Base-by-base conservation (phyloP, 92 coral and sea anemone genomes). In the Hydrozoanthus gracilis region DNA sequence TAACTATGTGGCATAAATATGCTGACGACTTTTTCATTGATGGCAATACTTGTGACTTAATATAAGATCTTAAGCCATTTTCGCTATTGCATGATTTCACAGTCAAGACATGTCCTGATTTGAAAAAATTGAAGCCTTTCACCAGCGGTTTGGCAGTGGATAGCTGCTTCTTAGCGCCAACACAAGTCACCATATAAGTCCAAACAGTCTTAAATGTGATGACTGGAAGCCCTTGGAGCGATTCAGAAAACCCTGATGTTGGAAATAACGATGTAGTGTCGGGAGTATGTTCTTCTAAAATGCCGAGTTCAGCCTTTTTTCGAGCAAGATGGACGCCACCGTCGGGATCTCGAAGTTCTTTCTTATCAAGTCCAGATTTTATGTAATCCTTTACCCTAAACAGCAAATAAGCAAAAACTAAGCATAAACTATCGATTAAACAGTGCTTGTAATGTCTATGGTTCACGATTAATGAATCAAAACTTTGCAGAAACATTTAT, bases 21-120 rank as follows among this genome's bases (percentile, higher is more conserved):
- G 78, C 87, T 13, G 87, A 65, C 56, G 68, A 65, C 82, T 88
- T 88, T 56, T 88, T 88, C 91, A 83, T 88, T 13, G 91, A 88
- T 51, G 91, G 88, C 64, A 88, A 72, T 73, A 88, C 91, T 82
- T 88, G 88, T 14, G 71, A 17, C 88, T 88, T 88, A 46, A 88
- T 82, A 18, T 71, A 51, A 35, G 76, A 65, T 51, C 71, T 86
- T 77, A 45, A 20, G 55, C 84, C 83, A 60, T 76, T 73, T 45
- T 86, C 73, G 71, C 83, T 61, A 61, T 86, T 80, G 85, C 71
- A 61, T 80, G 85, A 80, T 60, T 80, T 80, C 85, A 80, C 85
- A 62, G 86, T 80, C 86, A 80, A 80, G 52, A 62, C 74, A 61
- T 80, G 86, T 20, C 86, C 86, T 60, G 86, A 80, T 80, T 80